Evolutionary conservation across 2,797 vertebrate genomes (phyloP), one percentile per base, ranked within the genome.

Genomic region (Takifugu rubripes): DNA sequence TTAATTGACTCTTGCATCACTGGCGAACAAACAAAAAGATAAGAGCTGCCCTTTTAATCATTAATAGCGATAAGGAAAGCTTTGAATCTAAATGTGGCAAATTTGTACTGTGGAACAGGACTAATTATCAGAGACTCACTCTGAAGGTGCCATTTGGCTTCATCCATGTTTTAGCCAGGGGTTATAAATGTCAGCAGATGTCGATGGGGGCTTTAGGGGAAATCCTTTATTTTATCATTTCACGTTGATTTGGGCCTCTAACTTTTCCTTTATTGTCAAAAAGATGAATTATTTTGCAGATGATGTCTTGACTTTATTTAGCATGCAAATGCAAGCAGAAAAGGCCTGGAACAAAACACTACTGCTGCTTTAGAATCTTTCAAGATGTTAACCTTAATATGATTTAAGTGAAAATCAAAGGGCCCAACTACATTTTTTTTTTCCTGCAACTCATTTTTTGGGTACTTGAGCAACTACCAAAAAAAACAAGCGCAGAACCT

Each of bases 251-350:
- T 73, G 64, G 64, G 71, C 67, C 72, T 70, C 54, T 45, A 74
- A 71, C 75, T 70, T 69, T 53, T 58, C 63, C 46, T 45, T 57
- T 67, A 64, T 75, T 81, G 74, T 81, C 66, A 66, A 65, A 66
- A 72, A 75, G 78, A 75, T 75, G 5, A 72, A 77, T 78, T 66
- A 74, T 82, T 79, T 73, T 59, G 75, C 21, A 44, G 73, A 57
- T 77, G 73, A 84, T 73, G 70, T 61, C 71, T 64, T 76, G 78
- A 77, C 75, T 70, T 80, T 77, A 74, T 66, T 73, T 75, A 74
- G 59, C 36, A 55, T 65, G 70, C 52, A 66, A 62, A 79, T 61
- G 56, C 55, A 72, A 64, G 63, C 3, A 52, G 27, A 36, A 42
- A 40, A 42, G 46, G 63, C 12, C 0, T 25, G 67, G 56, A 58